These are phyloP conservation scores for Steinernema hermaphroditum DNA, from an alignment of 2,888 invertebrate species.

Conservation along the genomic window DNA sequence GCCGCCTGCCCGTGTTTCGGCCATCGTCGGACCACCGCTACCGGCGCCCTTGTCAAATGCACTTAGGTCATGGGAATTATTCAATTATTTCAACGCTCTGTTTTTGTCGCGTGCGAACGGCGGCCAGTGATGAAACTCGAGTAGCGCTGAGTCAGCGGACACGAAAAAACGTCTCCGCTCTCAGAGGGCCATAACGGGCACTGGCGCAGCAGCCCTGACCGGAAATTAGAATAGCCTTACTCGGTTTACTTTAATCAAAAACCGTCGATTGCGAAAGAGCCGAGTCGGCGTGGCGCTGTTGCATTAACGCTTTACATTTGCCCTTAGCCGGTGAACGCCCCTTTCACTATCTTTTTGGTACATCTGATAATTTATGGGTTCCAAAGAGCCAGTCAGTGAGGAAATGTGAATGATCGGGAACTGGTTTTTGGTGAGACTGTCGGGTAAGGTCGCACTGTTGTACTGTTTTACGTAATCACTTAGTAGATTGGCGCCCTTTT, in stretches of 20 bases:
- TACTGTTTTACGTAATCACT: no score
- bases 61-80: conserved; percentile 29
- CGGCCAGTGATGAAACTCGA: conserved; percentile 19
- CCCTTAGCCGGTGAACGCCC: neutral
- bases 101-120: conserved; percentile 28
- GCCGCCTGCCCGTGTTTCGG: conserved; percentile 2
- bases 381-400: neutral
- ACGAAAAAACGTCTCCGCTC: conserved; percentile 12
- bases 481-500: no score
- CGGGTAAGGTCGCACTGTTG: no score
- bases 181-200: neutral
- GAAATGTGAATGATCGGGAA: neutral
- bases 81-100: conserved; percentile 18
- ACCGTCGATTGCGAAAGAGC: conserved; percentile 16
- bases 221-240: conserved; percentile 22
- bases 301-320: neutral
- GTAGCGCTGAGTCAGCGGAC: neutral
- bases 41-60: no score
- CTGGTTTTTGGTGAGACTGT: conserved; percentile 24
- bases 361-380: conserved; percentile 29
- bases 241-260: conserved; percentile 12
- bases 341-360: conserved; percentile 8
- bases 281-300: neutral
- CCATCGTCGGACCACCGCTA: neutral
- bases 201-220: neutral